Evolutionary conservation across 2,797 vertebrate species (phyloP).

Genomic region (Enteromius trimaculatus): DNA sequence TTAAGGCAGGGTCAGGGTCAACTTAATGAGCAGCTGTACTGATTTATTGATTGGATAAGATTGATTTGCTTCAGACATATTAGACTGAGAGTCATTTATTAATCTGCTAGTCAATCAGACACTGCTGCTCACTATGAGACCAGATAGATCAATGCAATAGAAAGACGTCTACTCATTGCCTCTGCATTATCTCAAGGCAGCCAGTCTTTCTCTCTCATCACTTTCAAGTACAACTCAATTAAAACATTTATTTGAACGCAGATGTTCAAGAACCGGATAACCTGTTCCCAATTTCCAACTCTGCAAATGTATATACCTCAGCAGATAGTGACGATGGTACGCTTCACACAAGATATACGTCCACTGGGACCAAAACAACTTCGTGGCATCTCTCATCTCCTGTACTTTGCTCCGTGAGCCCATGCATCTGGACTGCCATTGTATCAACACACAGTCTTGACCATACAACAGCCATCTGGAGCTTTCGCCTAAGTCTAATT

Average conservation of each 20-base stretch:
- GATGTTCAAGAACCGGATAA: conserved; percentile 10
- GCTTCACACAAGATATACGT: conserved; percentile 19
- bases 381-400: conserved; percentile 36
- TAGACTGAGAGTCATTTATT: neutral
- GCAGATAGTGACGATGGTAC: conserved; percentile 25
- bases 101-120: neutral
- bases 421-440: conserved; percentile 55
- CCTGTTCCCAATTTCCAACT: neutral
- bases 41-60: neutral
- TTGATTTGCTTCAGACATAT: neutral
- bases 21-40: neutral
- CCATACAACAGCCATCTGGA: conserved; percentile 61
- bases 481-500: conserved; percentile 50
- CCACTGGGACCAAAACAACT: conserved; percentile 17
- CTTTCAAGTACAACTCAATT: conserved; percentile 7
- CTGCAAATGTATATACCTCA: conserved; percentile 6
- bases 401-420: conserved; percentile 12
- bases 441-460: conserved; percentile 45
- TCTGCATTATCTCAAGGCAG: neutral
- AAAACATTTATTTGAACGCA: neutral
- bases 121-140: neutral
- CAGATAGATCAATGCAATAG: neutral
- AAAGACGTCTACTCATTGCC: neutral
- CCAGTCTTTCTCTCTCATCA: conserved; percentile 17
- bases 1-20: neutral